Base-by-base conservation (phyloP, 2,113 vertebrate species). In the Lagopus leucura region DNA sequence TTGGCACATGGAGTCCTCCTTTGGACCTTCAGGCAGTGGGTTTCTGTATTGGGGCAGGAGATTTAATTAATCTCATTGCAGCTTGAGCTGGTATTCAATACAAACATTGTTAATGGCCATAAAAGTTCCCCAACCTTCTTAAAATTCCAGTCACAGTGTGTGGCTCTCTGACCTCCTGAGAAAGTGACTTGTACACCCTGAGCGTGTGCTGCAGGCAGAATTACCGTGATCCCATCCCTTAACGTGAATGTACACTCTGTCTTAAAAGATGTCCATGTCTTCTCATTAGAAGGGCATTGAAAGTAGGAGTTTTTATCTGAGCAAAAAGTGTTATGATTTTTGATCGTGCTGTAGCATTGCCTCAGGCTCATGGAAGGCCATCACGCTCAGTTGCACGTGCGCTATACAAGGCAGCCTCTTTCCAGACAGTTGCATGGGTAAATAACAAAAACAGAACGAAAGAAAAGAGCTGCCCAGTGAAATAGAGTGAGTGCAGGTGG, bases 81-180 rank as follows among this genome's bases (percentile, higher is more conserved):
- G 79, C 90, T 83, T 38, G 82, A 92, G 87, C 91, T 89, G 79
- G 91, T 61, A 89, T 92, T 93, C 91, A 43, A 89, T 91, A 86
- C 75, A 92, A 94, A 95, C 34, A 15, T 89, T 96, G 92, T 94
- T 96, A 94, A 91, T 88, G 85, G 85, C 48, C 82, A 78, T 94
- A 95, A 93, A 95, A 94, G 64, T 92, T 94, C 52, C 85, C 75
- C 61, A 80, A 48, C 42, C 85, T 91, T 92, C 89, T 96, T 84
- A 89, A 92, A 91, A 96, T 96, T 96, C 91, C 76, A 78, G 82
- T 92, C 94, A 96, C 89, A 8, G 52, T 40, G 0, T 77, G 89
- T 86, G 88, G 64, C 82, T 96, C 15, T 0, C 18, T 95, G 91
- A 88, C 89, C 89, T 92, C 87, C 61, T 61, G 67, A 85, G 81